These are phyloP conservation scores for Caracal caracal DNA, from an alignment of 2,113 vertebrate genomes.

Conservation along the genomic window DNA sequence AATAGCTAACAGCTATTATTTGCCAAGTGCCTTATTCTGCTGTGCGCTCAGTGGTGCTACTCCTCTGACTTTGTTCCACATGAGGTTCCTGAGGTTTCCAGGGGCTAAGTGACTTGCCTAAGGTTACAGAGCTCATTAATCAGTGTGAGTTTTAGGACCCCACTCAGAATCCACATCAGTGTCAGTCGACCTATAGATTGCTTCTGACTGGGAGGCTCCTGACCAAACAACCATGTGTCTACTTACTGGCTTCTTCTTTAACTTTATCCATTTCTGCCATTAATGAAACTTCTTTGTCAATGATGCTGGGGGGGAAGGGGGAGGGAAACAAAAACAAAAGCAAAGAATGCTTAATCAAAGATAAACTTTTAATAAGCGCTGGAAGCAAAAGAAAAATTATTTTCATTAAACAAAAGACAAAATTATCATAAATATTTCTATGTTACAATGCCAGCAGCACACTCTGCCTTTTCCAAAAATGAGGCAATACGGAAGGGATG, in stretches of 20 bases:
- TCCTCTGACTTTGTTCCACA: background rate
- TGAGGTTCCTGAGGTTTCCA: background rate
- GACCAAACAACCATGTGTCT: constrained; percentile 40
- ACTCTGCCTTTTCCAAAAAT: constrained; percentile 44
- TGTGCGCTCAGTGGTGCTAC: no score
- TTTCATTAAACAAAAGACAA: constrained; percentile 60
- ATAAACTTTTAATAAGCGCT: constrained; percentile 10
- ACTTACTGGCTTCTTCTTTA: constrained; percentile 92
- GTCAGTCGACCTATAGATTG: background rate
- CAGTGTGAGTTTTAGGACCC: background rate
- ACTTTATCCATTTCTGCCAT: constrained; percentile 91
- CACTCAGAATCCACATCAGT: background rate
- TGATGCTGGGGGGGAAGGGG: constrained; percentile 85
- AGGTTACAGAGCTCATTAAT: background rate
- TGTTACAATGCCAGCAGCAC: background rate
- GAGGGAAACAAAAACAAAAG: constrained; percentile 33
- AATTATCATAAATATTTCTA: constrained; percentile 60
- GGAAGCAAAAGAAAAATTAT: constrained; percentile 19
- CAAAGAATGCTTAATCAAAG: constrained; percentile 67
- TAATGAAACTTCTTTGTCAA: constrained; percentile 89
- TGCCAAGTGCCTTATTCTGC: background rate
- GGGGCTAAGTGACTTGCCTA: background rate
- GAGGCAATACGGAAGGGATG: constrained; percentile 36
- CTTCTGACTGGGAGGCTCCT: background rate
- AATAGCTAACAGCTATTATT: background rate